Evolutionary conservation across 2,888 invertebrate genomes (phyloP).

Genomic region (Heliconius ethilla): DNA sequence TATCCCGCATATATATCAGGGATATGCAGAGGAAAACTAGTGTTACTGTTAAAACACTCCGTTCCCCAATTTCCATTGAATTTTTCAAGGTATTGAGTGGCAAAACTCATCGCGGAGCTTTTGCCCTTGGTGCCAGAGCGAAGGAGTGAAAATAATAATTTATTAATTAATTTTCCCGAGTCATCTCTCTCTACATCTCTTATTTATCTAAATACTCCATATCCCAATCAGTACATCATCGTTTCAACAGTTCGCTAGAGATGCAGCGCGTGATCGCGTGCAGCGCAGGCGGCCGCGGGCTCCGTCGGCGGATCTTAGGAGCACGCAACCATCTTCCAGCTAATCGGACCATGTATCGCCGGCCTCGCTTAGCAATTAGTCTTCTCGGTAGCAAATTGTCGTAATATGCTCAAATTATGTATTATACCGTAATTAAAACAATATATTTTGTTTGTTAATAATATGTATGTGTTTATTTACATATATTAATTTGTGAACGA

Average conservation of each 20-base stretch:
- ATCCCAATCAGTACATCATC: not conserved
- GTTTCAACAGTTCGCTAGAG: not conserved
- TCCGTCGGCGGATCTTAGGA: conserved; percentile 60
- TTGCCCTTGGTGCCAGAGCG: too few species aligned
- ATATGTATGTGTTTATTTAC: too few species aligned
- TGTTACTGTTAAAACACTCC: too few species aligned
- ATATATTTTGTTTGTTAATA: not conserved
- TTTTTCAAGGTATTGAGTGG: too few species aligned
- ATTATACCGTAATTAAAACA: conserved; percentile 30
- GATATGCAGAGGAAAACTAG: too few species aligned
- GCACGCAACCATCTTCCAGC: conserved; percentile 73
- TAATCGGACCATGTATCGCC: conserved; percentile 71
- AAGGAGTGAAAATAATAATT: not conserved
- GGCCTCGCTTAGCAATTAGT: conserved; percentile 69
- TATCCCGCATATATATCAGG: too few species aligned
- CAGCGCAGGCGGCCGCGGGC: conserved; percentile 51
- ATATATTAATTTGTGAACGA: too few species aligned
- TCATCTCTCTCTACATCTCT: not conserved
- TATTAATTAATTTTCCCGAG: too few species aligned
- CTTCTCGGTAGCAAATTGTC: conserved; percentile 67
- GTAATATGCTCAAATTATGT: conserved; percentile 48
- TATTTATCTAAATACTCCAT: not conserved
- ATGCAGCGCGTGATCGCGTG: conserved; percentile 63
- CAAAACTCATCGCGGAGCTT: too few species aligned
- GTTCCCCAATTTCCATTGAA: too few species aligned